phyloP scores from a whole-genome alignment of 2,888 invertebrate species.

The Volucella inflata region DNA sequence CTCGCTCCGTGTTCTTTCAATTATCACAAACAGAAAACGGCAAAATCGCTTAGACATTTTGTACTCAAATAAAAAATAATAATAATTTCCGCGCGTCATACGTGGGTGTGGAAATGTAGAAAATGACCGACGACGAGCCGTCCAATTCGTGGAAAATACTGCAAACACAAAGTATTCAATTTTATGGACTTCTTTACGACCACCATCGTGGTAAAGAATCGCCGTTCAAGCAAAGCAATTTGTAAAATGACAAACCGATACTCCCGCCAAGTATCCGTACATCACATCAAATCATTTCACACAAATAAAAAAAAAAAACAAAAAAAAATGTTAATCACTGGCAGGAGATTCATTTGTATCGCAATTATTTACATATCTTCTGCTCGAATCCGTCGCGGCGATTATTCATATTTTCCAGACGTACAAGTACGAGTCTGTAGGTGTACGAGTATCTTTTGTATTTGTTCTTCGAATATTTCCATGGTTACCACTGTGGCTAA shows the following conservation, averaged over 20 bases:
- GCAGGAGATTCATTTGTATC: constrained; percentile 64
- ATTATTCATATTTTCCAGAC: constrained; percentile 53
- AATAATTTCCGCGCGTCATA: constrained; percentile 34
- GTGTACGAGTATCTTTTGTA: no score
- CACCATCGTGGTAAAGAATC: constrained; percentile 24
- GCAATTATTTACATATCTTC: constrained; percentile 63
- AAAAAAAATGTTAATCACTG: constrained; percentile 48
- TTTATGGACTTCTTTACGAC: constrained; percentile 16
- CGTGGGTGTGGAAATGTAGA: constrained; percentile 47
- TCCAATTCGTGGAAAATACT: constrained; percentile 16
- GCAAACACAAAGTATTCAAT: constrained; percentile 25
- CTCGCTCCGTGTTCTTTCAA: constrained; percentile 38
- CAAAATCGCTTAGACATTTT: constrained; percentile 52
- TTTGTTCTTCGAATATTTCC: no score
- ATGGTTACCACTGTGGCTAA: no score
- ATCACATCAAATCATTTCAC: constrained; percentile 58
- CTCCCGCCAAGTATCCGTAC: constrained; percentile 53
- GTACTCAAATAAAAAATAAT: constrained; percentile 68
- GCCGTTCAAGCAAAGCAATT: constrained; percentile 47
- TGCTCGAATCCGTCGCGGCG: constrained; percentile 52
- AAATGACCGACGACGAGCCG: constrained; percentile 7
- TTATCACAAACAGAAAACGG: constrained; percentile 34
- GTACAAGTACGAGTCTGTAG: neutral
- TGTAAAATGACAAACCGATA: constrained; percentile 68
- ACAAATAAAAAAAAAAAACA: constrained; percentile 15